phyloP scores from a whole-genome alignment of 2,888 invertebrate species.

The Nomada hirtipes region DNA sequence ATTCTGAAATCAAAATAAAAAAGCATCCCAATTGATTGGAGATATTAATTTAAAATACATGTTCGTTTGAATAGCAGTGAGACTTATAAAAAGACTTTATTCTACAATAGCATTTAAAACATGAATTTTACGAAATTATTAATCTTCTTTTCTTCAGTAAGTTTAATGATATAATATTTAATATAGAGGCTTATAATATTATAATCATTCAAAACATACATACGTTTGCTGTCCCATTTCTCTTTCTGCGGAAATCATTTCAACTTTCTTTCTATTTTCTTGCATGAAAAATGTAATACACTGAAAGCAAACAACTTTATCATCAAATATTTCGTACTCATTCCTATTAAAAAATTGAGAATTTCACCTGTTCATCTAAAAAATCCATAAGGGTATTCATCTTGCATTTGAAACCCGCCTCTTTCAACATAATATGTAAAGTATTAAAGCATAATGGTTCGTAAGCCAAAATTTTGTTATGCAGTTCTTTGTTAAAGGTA shows the following conservation, averaged over 20 bases:
- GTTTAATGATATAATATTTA: neutral
- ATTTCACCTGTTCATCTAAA: constrained; percentile 85
- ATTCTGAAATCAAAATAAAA: too few relatives aligned
- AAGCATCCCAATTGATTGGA: neutral
- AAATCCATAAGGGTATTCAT: constrained; percentile 84
- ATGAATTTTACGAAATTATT: neutral
- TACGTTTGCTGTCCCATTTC: neutral
- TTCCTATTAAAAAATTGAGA: neutral
- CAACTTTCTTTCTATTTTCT: constrained; percentile 39
- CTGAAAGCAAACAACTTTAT: constrained; percentile 65
- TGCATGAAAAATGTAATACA: constrained; percentile 75
- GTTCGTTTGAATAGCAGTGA: neutral
- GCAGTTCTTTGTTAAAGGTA: constrained; percentile 79
- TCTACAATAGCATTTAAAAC: neutral
- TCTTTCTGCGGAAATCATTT: neutral
- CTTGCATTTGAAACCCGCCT: constrained; percentile 84
- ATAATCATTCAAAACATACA: neutral
- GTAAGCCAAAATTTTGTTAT: constrained; percentile 84
- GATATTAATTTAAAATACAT: neutral
- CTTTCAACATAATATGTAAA: constrained; percentile 83
- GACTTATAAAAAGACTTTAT: neutral
- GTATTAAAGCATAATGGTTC: constrained; percentile 85
- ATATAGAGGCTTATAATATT: neutral
- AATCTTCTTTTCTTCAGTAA: neutral
- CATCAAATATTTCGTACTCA: neutral